Evolutionary conservation across 2,888 invertebrate genomes (phyloP), one percentile per base, ranked within the genome.

Genomic region (Amphipoea oculea): DNA sequence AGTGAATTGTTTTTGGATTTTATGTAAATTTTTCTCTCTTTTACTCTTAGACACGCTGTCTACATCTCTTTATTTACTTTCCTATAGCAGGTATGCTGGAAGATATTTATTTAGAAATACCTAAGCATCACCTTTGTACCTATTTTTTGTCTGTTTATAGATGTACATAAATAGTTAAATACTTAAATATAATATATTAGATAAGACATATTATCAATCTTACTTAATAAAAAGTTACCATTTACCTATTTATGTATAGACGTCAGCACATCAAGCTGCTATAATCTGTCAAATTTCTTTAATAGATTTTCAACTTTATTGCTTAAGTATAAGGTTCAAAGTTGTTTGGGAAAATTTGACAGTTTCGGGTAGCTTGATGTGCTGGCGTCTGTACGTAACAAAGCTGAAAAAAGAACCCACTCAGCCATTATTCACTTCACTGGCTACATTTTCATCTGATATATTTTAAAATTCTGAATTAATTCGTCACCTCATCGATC

Each of bases 401-500:
- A 57, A 69, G 23, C 36, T 54, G 48, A 48, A 73, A 60, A 23
- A n/a, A 36, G 36, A 78, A 48, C 9, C 7, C 7, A 51, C 14
- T 51, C 20, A 0, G 14, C 14, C 40, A 51, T 86, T 72, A 82
- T 77, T 86, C 29, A 66, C 36, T 17, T 65, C 36, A 57, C 54
- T n/a, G 40, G 7, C 17, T 57, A 54, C 63, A 65, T 77, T 68
- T 77, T 68, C 60, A 20, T 65, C 2, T 6, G 40, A 66, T 72
- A 23, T 83, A 79, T 74, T 69, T 86, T 66, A 66, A 65, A 23
- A 74, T 51, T 73, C 23, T 63, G 62, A 86, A 75, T 86, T 62
- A 66, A 78, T 73, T 81, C 68, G 17, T 82, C 48, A 73, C 45
- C 62, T 62, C 79, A 66, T 86, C 78, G 57, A 69, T 79, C 72